Conservation (phyloP, 2,797 vertebrate genomes). For the Chiroxiphia lanceolata region DNA sequence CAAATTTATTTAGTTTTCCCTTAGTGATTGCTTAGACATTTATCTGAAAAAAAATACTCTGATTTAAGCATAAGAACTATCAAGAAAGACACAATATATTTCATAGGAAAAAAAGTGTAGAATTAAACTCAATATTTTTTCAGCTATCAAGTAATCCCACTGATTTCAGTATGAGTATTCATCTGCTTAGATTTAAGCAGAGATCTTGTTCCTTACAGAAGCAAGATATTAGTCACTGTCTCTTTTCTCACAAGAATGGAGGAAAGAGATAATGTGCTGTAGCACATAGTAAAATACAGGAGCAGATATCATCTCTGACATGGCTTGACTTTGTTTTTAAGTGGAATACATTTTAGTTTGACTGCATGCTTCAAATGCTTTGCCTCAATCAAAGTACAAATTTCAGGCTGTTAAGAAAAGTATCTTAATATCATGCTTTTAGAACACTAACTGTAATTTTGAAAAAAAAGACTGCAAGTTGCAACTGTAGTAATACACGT, state of each 20-base stretch:
- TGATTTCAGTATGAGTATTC: neutral
- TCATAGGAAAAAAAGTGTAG: neutral
- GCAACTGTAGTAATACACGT: neutral
- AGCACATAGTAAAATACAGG: neutral
- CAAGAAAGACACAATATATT: neutral
- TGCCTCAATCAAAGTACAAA: neutral
- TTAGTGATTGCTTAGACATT: neutral
- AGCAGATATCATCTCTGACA: neutral
- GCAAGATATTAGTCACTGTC: neutral
- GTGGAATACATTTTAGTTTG: neutral
- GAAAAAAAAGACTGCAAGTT: neutral
- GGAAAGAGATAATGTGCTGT: neutral
- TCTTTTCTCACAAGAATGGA: neutral
- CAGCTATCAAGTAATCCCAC: neutral
- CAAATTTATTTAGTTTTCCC: neutral
- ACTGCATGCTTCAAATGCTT: neutral
- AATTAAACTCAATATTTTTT: neutral
- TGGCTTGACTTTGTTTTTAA: neutral
- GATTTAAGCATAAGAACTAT: neutral
- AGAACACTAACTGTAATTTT: neutral
- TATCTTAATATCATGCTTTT: neutral
- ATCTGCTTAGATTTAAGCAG: neutral
- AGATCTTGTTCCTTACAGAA: neutral
- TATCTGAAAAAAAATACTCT: neutral
- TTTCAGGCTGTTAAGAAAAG: neutral